These are phyloP conservation scores for Athene noctua DNA, from an alignment of 2,113 vertebrate species.

Conservation along the genomic window DNA sequence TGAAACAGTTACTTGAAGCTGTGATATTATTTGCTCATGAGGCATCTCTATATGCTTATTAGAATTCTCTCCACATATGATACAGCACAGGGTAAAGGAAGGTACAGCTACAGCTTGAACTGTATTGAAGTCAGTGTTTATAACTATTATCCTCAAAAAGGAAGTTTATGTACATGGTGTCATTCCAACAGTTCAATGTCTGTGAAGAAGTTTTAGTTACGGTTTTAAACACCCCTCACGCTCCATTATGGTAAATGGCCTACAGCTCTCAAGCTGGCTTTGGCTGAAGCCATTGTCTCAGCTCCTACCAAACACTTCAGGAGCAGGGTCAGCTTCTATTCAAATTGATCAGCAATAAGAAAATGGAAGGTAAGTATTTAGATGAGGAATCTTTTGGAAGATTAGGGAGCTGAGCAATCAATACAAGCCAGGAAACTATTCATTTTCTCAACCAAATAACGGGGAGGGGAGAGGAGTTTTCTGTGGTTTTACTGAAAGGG, in stretches of 20 bases:
- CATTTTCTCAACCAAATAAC: background rate
- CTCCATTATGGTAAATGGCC: rapidly evolving
- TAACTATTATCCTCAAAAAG: background rate
- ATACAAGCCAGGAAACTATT: background rate
- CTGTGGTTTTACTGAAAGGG: background rate
- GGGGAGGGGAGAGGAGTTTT: background rate
- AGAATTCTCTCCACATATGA: background rate
- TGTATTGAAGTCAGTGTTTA: background rate
- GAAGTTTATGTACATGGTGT: background rate
- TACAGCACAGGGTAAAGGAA: background rate
- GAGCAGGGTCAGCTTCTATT: background rate
- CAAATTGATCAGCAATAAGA: background rate
- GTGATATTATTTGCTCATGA: background rate
- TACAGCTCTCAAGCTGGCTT: background rate
- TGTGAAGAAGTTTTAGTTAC: background rate
- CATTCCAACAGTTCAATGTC: background rate
- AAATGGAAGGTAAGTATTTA: background rate
- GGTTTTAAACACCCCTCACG: background rate
- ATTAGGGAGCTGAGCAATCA: background rate
- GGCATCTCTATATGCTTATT: background rate
- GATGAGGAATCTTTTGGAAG: background rate
- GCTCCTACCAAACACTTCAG: background rate
- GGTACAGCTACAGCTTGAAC: background rate
- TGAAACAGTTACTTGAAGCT: background rate
- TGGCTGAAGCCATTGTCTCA: background rate